Evolutionary conservation across 2,797 vertebrate species (phyloP).

Genomic region (Periparus ater): DNA sequence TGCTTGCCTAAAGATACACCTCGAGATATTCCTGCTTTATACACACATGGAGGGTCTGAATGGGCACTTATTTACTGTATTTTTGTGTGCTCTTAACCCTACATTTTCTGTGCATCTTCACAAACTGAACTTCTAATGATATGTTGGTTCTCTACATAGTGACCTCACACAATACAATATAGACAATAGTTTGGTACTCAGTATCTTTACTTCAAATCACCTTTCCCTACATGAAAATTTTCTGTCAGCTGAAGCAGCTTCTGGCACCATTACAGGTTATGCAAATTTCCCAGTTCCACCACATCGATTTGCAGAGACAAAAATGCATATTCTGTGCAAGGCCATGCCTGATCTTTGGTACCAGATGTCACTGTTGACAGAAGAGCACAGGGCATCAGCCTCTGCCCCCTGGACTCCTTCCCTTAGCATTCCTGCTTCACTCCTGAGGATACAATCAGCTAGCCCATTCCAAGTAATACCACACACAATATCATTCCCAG

Average conservation of each 20-base stretch:
- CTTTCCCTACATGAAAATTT: neutral
- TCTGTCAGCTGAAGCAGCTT: neutral
- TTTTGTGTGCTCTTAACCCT: neutral
- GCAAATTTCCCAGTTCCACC: neutral
- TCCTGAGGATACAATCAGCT: neutral
- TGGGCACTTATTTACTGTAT: neutral
- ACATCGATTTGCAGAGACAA: neutral
- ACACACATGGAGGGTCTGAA: neutral
- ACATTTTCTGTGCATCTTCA: neutral
- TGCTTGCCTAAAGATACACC: neutral
- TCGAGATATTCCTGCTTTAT: neutral
- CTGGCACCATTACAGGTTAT: neutral
- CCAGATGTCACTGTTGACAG: neutral
- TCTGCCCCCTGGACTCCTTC: neutral
- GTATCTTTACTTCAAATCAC: neutral
- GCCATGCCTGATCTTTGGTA: neutral
- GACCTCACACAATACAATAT: neutral
- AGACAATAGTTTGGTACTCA: neutral
- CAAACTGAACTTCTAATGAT: neutral
- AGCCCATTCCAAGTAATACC: neutral
- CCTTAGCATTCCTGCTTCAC: neutral
- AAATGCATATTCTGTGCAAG: neutral
- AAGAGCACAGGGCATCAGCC: neutral
- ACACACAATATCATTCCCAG: neutral
- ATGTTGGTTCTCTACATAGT: neutral